These are phyloP conservation scores for Urechis unicinctus DNA, from an alignment of 2,888 invertebrate species.

Conservation along the genomic window DNA sequence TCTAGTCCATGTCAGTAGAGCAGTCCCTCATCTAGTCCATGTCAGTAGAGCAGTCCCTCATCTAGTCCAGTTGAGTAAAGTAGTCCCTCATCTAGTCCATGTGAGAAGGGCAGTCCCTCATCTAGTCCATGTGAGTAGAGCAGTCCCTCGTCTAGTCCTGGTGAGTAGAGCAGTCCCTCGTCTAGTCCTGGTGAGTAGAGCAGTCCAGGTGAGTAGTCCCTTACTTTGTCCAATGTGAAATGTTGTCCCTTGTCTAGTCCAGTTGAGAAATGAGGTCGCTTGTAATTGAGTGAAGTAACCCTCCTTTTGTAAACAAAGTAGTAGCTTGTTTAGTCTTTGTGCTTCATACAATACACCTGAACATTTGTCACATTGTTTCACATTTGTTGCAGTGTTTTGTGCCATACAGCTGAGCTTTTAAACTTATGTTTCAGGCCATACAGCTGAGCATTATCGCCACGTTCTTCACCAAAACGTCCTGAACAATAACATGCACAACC, in stretches of 20 bases:
- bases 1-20: too few relatives aligned
- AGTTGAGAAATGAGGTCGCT: too few relatives aligned
- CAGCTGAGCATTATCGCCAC: conserved; percentile 14
- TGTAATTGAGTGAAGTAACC: too few relatives aligned
- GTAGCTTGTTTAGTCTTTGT: conserved; percentile 39
- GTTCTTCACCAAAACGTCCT: conserved; percentile 40
- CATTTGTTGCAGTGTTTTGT: too few relatives aligned
- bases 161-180: conserved; percentile 3
- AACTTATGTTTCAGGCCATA: too few relatives aligned
- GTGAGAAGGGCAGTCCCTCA: conserved; percentile 50
- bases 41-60: conserved; percentile 3
- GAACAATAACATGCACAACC: conserved; percentile 59
- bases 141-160: conserved; percentile 42
- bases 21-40: conserved; percentile 41
- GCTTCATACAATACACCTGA: too few relatives aligned
- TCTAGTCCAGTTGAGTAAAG: too few relatives aligned
- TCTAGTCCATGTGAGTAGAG: conserved; percentile 41
- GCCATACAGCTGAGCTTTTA: too few relatives aligned
- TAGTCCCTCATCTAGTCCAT: too few relatives aligned
- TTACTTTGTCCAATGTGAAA: conserved; percentile 24
- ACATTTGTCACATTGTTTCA: too few relatives aligned
- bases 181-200: too few relatives aligned
- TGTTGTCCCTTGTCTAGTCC: background rate
- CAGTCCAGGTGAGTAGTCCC: too few relatives aligned
- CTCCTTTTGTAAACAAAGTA: conserved; percentile 48